Conservation (phyloP, 2,113 vertebrate genomes). For the Anhinga anhinga region DNA sequence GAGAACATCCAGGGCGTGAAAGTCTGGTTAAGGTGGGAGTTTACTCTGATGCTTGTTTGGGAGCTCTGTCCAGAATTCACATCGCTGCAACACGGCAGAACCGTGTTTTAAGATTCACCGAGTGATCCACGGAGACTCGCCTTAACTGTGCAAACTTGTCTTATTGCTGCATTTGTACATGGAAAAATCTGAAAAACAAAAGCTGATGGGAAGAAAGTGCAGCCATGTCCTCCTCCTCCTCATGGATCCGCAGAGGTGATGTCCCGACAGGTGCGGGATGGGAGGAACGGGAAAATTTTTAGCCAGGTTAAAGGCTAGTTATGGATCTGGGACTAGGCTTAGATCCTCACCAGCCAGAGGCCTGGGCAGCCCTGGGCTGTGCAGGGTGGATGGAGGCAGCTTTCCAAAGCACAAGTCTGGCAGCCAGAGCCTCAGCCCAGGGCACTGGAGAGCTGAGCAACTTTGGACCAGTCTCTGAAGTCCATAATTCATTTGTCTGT, state of each 20-base stretch:
- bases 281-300: neutral
- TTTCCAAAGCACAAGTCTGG: neutral
- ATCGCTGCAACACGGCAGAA: neutral
- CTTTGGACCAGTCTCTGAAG: neutral
- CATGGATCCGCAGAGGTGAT: neutral
- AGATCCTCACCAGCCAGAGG: neutral
- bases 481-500: constrained; percentile 44
- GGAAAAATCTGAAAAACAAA: neutral
- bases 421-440: neutral
- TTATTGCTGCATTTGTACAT: neutral
- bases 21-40: neutral
- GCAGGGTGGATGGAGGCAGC: neutral
- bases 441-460: neutral
- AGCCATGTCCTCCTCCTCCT: neutral
- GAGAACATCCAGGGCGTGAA: neutral
- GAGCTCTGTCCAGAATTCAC: neutral
- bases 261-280: neutral
- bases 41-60: neutral
- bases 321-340: neutral
- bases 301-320: neutral
- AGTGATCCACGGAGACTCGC: fast-evolving
- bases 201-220: neutral
- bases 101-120: neutral
- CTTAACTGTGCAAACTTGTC: neutral
- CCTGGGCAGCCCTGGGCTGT: neutral